Percentiles rank a stretch among this genome's conserved stretches.
Evolutionary conservation across 2,113 vertebrate species (phyloP).

Genomic region (Pelecanoides urinatrix): DNA sequence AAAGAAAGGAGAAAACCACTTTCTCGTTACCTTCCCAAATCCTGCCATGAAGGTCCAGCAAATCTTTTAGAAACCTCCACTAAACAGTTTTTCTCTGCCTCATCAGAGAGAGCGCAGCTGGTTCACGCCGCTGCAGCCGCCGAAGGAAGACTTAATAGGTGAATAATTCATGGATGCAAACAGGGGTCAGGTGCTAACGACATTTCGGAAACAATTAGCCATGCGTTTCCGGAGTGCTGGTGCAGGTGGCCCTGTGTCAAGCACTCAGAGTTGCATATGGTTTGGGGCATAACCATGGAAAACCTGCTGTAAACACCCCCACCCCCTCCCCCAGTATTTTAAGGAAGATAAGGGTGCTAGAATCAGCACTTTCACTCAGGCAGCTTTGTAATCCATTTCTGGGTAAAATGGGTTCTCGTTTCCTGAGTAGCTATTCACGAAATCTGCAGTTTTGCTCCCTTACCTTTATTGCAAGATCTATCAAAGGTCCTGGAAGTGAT

Average conservation of each 20-base stretch:
- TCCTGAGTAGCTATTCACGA: background rate
- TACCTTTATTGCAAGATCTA: no score
- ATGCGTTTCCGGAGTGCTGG: background rate
- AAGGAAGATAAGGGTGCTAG: background rate
- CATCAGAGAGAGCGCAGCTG: background rate
- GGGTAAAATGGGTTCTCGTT: background rate
- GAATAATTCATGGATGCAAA: background rate
- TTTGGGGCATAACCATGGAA: background rate
- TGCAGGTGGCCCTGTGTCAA: fast-evolving
- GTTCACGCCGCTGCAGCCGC: background rate
- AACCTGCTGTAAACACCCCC: background rate
- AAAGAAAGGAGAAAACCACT: background rate
- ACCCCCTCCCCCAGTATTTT: background rate
- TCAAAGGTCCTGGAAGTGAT: background rate
- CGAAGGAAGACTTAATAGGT: background rate
- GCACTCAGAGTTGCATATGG: background rate
- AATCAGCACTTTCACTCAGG: background rate
- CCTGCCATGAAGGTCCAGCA: background rate
- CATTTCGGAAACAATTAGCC: background rate
- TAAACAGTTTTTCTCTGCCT: background rate
- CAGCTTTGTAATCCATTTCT: background rate
- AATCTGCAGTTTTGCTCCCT: background rate
- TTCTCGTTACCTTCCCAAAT: background rate
- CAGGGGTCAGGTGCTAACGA: background rate
- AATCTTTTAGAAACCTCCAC: background rate